A percentile compares a stretch with the other conserved stretches of the same genome.
phyloP scores from a whole-genome alignment of 2,797 vertebrate genomes.

The Telmatherina bonti region DNA sequence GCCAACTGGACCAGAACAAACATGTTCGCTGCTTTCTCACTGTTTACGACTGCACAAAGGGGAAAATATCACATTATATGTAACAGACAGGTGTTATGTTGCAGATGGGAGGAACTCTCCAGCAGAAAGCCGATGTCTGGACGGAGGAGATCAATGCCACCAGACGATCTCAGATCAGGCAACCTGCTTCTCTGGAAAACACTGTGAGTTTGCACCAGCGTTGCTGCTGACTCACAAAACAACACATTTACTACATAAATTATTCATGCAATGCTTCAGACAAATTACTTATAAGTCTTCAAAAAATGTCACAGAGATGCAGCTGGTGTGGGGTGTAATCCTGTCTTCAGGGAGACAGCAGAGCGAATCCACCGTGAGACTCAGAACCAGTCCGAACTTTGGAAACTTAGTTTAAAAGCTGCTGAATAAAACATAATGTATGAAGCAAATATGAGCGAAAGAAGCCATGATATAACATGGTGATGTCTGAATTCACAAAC shows the following conservation, averaged over 20 bases:
- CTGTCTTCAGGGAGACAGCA: background rate
- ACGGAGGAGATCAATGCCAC: conserved; percentile 70
- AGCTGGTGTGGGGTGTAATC: conserved; percentile 2
- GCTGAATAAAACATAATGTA: conserved; percentile 9
- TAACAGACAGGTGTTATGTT: conserved; percentile 16
- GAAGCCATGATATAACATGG: background rate
- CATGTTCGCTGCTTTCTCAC: too few species aligned
- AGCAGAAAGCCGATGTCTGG: conserved; percentile 75
- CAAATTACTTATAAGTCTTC: conserved; percentile 1
- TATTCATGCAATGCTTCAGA: background rate
- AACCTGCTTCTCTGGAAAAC: conserved; percentile 20
- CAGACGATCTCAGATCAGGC: conserved; percentile 47
- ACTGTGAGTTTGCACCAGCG: conserved; percentile 54
- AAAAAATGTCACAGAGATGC: background rate
- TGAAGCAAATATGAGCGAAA: conserved; percentile 1
- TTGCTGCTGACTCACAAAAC: background rate
- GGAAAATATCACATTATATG: background rate
- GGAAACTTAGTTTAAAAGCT: conserved; percentile 5
- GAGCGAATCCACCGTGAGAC: conserved; percentile 8
- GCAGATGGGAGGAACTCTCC: conserved; percentile 72
- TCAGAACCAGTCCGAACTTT: background rate
- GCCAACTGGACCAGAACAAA: background rate
- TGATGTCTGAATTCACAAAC: background rate
- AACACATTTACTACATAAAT: conserved; percentile 4
- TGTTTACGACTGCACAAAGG: background rate